Conservation (phyloP, 2,113 vertebrate species). For the Aleadryas rufinucha region DNA sequence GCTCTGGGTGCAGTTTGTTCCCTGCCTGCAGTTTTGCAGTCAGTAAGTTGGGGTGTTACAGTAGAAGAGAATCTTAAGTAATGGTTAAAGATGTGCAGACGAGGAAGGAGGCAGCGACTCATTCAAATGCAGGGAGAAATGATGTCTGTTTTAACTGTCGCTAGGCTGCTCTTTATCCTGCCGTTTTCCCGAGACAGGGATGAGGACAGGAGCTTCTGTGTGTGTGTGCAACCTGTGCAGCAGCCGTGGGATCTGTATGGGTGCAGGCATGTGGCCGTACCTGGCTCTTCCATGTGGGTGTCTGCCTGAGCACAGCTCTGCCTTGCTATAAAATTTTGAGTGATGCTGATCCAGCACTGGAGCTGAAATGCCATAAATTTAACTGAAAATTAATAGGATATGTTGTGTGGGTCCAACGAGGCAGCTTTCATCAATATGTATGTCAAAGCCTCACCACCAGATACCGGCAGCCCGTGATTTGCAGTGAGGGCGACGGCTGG, state of each 20-base stretch:
- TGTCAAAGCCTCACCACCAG: constrained; percentile 53
- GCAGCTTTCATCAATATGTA: constrained; percentile 63
- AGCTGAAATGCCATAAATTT: constrained; percentile 54
- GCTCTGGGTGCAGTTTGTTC: background rate
- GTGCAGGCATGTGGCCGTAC: background rate
- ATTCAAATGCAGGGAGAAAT: constrained; percentile 9
- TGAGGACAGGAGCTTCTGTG: background rate
- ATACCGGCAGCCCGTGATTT: constrained; percentile 53
- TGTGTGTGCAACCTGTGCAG: background rate
- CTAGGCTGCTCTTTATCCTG: background rate
- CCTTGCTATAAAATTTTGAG: constrained; percentile 40
- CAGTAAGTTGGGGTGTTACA: constrained; percentile 19
- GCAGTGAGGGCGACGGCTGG: constrained; percentile 19
- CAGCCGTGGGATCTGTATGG: background rate
- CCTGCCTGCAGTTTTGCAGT: constrained; percentile 22
- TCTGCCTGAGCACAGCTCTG: background rate
- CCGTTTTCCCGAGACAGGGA: background rate
- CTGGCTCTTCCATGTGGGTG: background rate
- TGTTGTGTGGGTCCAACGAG: constrained; percentile 44
- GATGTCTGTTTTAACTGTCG: background rate
- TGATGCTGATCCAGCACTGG: constrained; percentile 36
- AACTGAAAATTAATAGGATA: constrained; percentile 66
- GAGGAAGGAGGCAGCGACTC: background rate
- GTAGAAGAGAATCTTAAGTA: background rate
- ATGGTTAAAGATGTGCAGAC: constrained; percentile 16